A percentile compares a stretch with the other conserved stretches of the same genome.
phyloP scores from a whole-genome alignment of 2,113 vertebrate genomes.

The Austrofundulus limnaeus region DNA sequence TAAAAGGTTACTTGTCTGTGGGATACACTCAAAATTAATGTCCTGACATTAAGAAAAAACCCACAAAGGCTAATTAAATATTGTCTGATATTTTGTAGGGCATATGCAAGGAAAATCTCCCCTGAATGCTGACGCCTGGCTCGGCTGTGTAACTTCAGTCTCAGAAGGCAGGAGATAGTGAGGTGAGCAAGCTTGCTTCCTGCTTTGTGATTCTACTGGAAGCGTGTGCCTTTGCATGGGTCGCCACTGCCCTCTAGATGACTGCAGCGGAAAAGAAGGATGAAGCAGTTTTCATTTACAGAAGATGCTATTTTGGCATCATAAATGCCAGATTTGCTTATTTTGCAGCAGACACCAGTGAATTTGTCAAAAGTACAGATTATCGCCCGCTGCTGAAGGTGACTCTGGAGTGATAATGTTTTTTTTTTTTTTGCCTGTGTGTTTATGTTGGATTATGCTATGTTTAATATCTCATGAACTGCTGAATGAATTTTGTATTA shows the following conservation, averaged over 20 bases:
- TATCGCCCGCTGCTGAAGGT: no score
- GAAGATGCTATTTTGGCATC: conserved; percentile 19
- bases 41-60: conserved; percentile 25
- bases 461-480: no score
- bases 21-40: conserved; percentile 19
- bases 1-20: conserved; percentile 9
- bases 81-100: conserved; percentile 25
- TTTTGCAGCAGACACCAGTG: conserved; percentile 1
- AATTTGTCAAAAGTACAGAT: not conserved
- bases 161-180: conserved; percentile 28
- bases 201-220: conserved; percentile 28
- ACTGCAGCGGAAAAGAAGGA: conserved; percentile 31
- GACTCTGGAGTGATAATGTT: no score
- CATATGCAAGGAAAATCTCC: conserved; percentile 13
- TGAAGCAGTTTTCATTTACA: conserved; percentile 26
- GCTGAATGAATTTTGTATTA: no score
- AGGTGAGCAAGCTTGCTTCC: conserved; percentile 39
- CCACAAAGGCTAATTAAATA: conserved; percentile 34
- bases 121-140: conserved; percentile 27
- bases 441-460: no score
- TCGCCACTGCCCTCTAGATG: conserved; percentile 71
- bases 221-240: not conserved
- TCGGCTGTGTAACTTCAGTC: conserved; percentile 43
- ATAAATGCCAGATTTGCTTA: conserved; percentile 4
- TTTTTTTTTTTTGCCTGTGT: no score